Percentiles rank a stretch among this genome's conserved stretches.
These are phyloP conservation scores for Notiomystis cincta DNA, from an alignment of 2,113 vertebrate genomes.

Conservation along the genomic window DNA sequence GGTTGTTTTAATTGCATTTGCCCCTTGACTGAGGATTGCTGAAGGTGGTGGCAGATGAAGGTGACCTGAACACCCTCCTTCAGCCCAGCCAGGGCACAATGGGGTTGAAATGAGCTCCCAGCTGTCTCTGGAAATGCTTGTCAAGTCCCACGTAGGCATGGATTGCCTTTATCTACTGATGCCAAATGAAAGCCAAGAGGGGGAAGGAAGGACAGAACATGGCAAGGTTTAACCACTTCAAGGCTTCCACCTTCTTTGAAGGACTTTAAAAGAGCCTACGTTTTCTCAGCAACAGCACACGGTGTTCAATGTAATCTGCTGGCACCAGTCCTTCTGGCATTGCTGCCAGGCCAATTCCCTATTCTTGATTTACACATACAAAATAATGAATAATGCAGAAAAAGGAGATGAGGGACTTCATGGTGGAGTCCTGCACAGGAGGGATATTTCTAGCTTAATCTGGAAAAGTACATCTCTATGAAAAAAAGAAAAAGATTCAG, in stretches of 20 bases:
- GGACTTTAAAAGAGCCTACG: background rate
- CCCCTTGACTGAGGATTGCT: background rate
- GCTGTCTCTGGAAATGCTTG: background rate
- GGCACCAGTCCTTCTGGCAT: background rate
- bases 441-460: background rate
- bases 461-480: background rate
- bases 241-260: background rate
- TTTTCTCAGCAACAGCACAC: background rate
- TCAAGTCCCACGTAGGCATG: background rate
- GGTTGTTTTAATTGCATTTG: background rate
- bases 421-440: background rate
- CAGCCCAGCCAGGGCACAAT: background rate
- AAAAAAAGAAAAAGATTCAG: background rate
- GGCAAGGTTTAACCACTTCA: background rate
- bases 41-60: background rate
- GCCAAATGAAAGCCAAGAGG: background rate
- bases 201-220: background rate
- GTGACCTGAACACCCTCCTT: background rate
- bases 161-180: background rate
- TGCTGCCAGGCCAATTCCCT: background rate
- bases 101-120: background rate
- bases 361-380: accelerated
- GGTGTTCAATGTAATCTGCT: background rate
- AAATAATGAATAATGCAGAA: background rate
- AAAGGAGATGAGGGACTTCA: background rate